These are phyloP conservation scores for Glaucopsyche alexis DNA, from an alignment of 2,888 invertebrate genomes.

Conservation along the genomic window DNA sequence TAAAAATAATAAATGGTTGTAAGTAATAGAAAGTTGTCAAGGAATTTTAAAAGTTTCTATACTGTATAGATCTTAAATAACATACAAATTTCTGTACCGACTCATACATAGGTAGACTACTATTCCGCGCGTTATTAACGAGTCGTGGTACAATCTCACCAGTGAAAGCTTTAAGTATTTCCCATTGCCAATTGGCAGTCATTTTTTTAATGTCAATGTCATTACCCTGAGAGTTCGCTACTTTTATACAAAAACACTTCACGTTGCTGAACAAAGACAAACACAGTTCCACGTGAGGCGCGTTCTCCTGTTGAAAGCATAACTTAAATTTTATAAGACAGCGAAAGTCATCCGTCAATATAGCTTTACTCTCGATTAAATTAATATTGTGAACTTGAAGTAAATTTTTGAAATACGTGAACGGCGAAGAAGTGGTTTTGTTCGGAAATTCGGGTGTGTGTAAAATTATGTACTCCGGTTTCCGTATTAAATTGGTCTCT, in stretches of 20 bases:
- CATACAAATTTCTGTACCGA: conserved; percentile 52
- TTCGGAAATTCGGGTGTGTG: conserved; percentile 62
- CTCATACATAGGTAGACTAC: conserved; percentile 43
- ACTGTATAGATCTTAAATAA: conserved; percentile 14
- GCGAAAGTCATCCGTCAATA: conserved; percentile 43
- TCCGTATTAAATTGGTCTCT: conserved; percentile 22
- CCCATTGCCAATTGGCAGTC: conserved; percentile 70
- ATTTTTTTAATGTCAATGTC: conserved; percentile 52
- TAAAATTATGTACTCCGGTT: conserved; percentile 49
- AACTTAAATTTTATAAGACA: conserved; percentile 64
- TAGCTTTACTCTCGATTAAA: conserved; percentile 48
- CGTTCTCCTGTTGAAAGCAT: conserved; percentile 53
- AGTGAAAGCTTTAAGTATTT: conserved; percentile 59
- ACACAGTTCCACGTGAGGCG: conserved; percentile 51
- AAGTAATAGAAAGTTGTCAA: not conserved
- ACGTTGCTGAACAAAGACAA: conserved; percentile 50
- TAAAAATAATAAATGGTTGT: not conserved
- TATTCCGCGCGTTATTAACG: conserved; percentile 50
- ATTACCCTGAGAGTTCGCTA: conserved; percentile 49
- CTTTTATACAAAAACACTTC: conserved; percentile 55
- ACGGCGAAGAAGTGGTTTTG: conserved; percentile 58
- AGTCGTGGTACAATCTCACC: conserved; percentile 51
- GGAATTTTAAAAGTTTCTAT: not conserved
- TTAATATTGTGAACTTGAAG: conserved; percentile 53
- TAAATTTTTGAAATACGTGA: conserved; percentile 58